A percentile compares a stretch with the other conserved stretches of the same genome.
Evolutionary conservation across 2,113 vertebrate genomes (phyloP).

Genomic region (Salvelinus sp.): DNA sequence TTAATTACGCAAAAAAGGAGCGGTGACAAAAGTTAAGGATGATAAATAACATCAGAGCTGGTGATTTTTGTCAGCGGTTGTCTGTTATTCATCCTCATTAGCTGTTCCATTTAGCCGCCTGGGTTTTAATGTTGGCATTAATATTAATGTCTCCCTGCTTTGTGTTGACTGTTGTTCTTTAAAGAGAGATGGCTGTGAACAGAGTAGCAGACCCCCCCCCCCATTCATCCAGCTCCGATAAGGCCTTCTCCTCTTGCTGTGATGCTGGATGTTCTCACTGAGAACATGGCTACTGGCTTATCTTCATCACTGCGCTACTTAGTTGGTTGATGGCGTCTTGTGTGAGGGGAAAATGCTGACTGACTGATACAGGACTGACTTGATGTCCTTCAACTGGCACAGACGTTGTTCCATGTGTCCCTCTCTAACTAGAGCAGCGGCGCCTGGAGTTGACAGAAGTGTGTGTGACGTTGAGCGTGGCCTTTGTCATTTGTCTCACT

Average conservation of each 20-base stretch:
- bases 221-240: slow-evolving; percentile 30
- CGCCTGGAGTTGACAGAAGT: slow-evolving; percentile 51
- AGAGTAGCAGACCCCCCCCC: slow-evolving; percentile 34
- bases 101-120: slow-evolving; percentile 64
- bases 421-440: slow-evolving; percentile 1
- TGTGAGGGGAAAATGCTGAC: background rate
- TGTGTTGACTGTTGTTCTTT: slow-evolving; percentile 67
- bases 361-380: background rate
- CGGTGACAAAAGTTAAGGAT: slow-evolving; percentile 75
- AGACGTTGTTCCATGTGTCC: background rate
- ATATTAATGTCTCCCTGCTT: slow-evolving; percentile 75
- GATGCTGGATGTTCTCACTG: background rate
- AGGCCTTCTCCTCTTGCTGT: slow-evolving; percentile 38
- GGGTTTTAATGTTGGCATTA: slow-evolving; percentile 72
- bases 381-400: background rate
- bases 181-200: slow-evolving; percentile 59
- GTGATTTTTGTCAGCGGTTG: slow-evolving; percentile 62
- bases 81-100: slow-evolving; percentile 80
- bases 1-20: slow-evolving; percentile 74
- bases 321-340: background rate
- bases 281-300: background rate
- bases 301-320: background rate
- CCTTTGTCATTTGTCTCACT: slow-evolving; percentile 64
- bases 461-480: slow-evolving; percentile 57
- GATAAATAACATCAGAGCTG: slow-evolving; percentile 74